phyloP scores from a whole-genome alignment of 2,888 invertebrate genomes.

The Quadriops clusia region DNA sequence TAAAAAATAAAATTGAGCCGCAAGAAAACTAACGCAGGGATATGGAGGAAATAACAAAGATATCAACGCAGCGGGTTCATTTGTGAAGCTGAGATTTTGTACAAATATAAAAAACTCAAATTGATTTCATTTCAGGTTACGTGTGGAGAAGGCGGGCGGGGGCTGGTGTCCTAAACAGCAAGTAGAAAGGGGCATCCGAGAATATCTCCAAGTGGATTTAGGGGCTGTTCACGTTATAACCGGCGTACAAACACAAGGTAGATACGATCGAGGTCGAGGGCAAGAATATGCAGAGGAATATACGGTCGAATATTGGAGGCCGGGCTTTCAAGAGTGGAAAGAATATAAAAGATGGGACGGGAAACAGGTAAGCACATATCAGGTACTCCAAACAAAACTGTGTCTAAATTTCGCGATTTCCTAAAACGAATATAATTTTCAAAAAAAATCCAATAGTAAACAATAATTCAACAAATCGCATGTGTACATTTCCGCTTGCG shows the following conservation, averaged over 20 bases:
- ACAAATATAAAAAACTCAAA: too few relatives aligned
- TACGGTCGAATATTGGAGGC: conserved; percentile 55
- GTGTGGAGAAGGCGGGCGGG: conserved; percentile 57
- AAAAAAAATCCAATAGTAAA: conserved; percentile 4
- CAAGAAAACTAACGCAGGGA: too few relatives aligned
- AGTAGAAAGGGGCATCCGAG: conserved; percentile 50
- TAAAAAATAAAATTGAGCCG: too few relatives aligned
- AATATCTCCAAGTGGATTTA: conserved; percentile 56
- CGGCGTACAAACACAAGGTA: conserved; percentile 65
- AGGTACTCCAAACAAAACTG: not conserved
- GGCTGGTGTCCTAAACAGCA: conserved; percentile 67
- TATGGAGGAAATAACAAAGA: too few relatives aligned
- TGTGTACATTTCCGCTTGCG: too few relatives aligned
- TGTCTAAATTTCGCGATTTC: too few relatives aligned
- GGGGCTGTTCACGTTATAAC: conserved; percentile 50
- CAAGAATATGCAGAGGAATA: conserved; percentile 64
- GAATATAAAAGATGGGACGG: conserved; percentile 54
- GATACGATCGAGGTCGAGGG: conserved; percentile 61
- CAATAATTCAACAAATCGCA: too few relatives aligned
- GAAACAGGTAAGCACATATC: conserved; percentile 43
- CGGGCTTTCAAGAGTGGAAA: conserved; percentile 45
- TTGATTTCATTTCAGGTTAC: conserved; percentile 45
- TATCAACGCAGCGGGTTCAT: too few relatives aligned
- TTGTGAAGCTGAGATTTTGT: too few relatives aligned
- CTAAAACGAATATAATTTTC: too few relatives aligned